phyloP scores from a whole-genome alignment of 2,113 vertebrate genomes.

The human region DNA sequence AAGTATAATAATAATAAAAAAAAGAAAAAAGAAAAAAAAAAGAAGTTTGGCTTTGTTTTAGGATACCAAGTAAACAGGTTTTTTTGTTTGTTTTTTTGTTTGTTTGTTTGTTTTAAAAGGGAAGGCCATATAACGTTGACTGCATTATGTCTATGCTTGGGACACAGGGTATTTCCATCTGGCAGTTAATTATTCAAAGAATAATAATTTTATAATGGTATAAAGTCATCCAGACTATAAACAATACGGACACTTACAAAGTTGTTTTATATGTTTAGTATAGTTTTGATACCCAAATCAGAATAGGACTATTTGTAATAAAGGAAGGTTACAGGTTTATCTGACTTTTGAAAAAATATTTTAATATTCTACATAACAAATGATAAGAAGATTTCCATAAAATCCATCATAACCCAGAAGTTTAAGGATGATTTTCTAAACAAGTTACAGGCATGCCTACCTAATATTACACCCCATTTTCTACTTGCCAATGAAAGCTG shows the following conservation, averaged over 20 bases:
- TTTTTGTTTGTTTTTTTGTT: too few species aligned
- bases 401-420: neutral
- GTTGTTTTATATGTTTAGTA: neutral
- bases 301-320: neutral
- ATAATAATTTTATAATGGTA: neutral
- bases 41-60: neutral
- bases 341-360: neutral
- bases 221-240: neutral
- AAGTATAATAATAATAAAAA: too few species aligned
- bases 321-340: neutral
- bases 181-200: neutral
- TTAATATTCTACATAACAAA: neutral
- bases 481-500: neutral
- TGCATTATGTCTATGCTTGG: neutral
- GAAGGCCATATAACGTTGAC: neutral
- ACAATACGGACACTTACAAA: neutral
- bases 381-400: neutral
- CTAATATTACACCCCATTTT: neutral
- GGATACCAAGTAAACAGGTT: too few species aligned
- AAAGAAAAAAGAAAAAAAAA: too few species aligned
- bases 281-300: neutral
- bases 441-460: neutral
- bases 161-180: neutral
- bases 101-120: too few species aligned
- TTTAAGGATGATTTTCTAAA: neutral